Evolutionary conservation across 1,140 invertebrate species (phyloP).

Genomic region (Papilio helenus): DNA sequence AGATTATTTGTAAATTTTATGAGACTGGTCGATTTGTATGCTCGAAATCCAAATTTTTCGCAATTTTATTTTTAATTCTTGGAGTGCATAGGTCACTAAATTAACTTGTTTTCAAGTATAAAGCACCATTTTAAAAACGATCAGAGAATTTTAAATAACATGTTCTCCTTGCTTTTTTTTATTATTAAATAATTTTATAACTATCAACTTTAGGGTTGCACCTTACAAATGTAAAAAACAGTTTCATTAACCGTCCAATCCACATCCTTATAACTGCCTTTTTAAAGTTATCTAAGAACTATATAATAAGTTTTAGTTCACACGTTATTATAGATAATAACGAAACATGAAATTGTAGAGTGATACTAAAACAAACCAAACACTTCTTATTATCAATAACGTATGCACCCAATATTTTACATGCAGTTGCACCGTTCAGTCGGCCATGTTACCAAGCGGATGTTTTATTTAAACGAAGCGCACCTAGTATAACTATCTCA

Average conservation of each 20-base stretch:
- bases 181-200: neutral
- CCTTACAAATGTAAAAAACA: neutral
- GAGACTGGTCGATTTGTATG: neutral
- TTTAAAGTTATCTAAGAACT: neutral
- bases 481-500: slow-evolving; percentile 53
- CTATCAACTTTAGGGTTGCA: neutral
- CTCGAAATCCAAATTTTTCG: neutral
- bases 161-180: neutral
- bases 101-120: neutral
- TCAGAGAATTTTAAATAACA: neutral
- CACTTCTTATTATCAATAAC: neutral
- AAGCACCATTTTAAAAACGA: neutral
- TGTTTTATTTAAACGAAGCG: slow-evolving; percentile 45
- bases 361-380: neutral
- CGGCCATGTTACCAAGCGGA: slow-evolving; percentile 75
- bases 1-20: neutral
- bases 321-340: neutral
- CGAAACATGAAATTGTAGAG: neutral
- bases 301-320: neutral
- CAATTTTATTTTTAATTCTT: neutral
- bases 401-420: slow-evolving; percentile 42
- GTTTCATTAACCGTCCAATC: neutral
- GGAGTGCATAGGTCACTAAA: neutral
- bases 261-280: no score
- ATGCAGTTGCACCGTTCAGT: slow-evolving; percentile 70